Base-by-base conservation (phyloP, 2,797 vertebrate genomes). In the Cetoscarus ocellatus region DNA sequence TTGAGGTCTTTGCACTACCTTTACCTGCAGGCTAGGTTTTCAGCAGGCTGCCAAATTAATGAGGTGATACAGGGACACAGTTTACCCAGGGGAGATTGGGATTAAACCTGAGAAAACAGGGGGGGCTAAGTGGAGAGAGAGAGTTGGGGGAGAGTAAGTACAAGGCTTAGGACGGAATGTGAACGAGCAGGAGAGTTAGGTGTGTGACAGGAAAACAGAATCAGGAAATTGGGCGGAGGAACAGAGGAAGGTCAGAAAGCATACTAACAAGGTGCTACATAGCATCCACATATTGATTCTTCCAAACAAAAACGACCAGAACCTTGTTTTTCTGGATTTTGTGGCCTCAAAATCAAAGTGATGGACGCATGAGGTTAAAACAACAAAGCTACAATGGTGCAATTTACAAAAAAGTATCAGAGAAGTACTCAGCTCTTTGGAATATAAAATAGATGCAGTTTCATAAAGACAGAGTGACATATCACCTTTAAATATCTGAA, bases 171-270 rank as follows among this genome's bases (percentile, higher is more conserved):
- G 69, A 75, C 57, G 45, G 61, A 66, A 62, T 63, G 58, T 8
- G 44, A 76, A 58, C 70, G 59, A 58, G 75, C 49, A 40, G 38
- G 47, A 67, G 72, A 70, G 56, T 65, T 34, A 83, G 70, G 68
- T 68, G 84, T 86, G 82, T 84, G 85, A 87, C 73, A 62, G 27
- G 84, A 88, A 90, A 89, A 76, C 64, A n/a, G 77, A 91, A 88
- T 64, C 62, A 51, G 74, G 80, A 83, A 88, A 89, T 77, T 75
- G 81, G 70, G 66, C 75, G 64, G 79, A 67, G 51, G 47, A 61
- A 71, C 68, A 66, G 63, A 77, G 50, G 73, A 78, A 80, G 58
- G 67, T 65, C 1, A 44, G 59, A 73, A 67, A 58, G 82, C 70
- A 87, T 84, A 86, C 73, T 75, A 86, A 91, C 59, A 39, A 77